Evolutionary conservation across 2,113 vertebrate genomes (phyloP).

Genomic region (Scolopax mira): DNA sequence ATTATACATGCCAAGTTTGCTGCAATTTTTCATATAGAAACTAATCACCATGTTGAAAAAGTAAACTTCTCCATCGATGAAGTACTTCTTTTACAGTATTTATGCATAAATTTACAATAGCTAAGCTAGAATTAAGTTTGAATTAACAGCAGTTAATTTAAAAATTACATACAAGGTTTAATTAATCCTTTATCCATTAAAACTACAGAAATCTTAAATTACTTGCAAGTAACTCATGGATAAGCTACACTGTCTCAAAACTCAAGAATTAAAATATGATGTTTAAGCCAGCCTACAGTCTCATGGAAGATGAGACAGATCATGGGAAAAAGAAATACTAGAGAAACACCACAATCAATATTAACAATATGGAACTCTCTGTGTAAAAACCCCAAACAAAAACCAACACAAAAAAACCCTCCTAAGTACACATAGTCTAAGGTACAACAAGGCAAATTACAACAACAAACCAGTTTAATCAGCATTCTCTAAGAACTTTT

Average conservation of each 20-base stretch:
- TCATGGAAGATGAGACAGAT: not conserved
- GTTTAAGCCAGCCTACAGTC: not conserved
- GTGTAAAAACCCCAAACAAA: not conserved
- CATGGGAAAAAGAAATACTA: not conserved
- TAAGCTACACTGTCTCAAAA: not conserved
- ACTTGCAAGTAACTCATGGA: not conserved
- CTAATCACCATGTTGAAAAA: not conserved
- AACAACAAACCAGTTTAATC: not conserved
- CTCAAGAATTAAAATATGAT: not conserved
- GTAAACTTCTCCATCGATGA: not conserved
- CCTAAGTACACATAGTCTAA: not conserved
- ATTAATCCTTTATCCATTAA: not conserved
- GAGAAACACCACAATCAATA: not conserved
- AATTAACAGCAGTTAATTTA: not conserved
- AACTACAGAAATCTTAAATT: not conserved
- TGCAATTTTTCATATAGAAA: not conserved
- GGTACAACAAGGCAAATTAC: not conserved
- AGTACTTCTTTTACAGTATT: not conserved
- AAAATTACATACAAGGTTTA: not conserved
- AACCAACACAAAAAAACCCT: accelerated
- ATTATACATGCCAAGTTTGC: not conserved
- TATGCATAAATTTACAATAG: not conserved
- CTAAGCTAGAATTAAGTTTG: not conserved
- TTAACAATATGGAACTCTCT: not conserved
- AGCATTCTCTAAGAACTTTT: not conserved